Percentiles rank a stretch among this genome's conserved stretches.
Evolutionary conservation across 2,888 invertebrate genomes (phyloP).

Genomic region (Lamellibrachia columna): DNA sequence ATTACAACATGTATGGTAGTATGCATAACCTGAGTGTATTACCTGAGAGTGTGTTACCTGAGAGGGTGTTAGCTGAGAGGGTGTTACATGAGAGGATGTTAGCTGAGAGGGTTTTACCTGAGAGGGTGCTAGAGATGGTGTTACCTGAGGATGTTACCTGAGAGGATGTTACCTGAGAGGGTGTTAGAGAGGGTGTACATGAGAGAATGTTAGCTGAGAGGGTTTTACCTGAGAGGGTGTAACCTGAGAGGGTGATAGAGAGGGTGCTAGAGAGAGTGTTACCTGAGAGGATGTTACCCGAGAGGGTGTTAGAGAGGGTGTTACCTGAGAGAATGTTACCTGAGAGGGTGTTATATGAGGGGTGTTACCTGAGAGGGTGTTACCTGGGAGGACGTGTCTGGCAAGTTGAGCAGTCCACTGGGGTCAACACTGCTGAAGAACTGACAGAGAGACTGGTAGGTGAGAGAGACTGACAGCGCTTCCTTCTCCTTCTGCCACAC

Average conservation of each 20-base stretch:
- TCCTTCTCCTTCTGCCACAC: constrained; percentile 54
- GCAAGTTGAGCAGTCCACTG: constrained; percentile 59
- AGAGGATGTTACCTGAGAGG: not conserved
- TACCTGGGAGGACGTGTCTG: constrained; percentile 49
- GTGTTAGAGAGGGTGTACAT: not conserved
- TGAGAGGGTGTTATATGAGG: too few species aligned
- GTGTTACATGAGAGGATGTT: not conserved
- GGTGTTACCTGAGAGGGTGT: not conserved
- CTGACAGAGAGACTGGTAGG: constrained; percentile 64
- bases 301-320: not conserved
- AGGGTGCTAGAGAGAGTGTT: not conserved
- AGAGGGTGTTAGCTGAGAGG: not conserved
- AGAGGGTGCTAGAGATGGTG: not conserved
- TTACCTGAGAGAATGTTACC: not conserved
- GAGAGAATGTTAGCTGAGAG: not conserved
- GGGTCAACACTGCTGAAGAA: constrained; percentile 64
- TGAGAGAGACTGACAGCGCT: constrained; percentile 58
- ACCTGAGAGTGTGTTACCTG: not conserved
- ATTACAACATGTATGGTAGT: too few species aligned
- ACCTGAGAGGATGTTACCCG: not conserved
- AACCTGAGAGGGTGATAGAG: not conserved
- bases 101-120: not conserved
- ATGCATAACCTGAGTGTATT: not conserved
- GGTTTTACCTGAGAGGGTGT: constrained; percentile 41
- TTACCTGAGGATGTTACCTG: not conserved